Conservation (phyloP, 2,888 invertebrate genomes). For the Pocota personata region DNA sequence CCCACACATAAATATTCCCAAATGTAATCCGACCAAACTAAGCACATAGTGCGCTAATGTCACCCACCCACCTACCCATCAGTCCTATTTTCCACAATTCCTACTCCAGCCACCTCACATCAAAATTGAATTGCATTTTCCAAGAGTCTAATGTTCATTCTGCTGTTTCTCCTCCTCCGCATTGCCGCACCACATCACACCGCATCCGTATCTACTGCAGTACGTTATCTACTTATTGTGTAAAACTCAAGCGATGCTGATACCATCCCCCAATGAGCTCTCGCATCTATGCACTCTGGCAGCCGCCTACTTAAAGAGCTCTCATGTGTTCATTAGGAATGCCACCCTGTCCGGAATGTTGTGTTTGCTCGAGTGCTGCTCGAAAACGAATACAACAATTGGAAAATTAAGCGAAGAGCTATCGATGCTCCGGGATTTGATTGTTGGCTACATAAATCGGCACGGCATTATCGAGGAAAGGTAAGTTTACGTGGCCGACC, state of each 20-base stretch:
- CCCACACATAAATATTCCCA: conserved; percentile 19
- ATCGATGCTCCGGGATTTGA: conserved; percentile 81
- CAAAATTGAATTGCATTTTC: conserved; percentile 54
- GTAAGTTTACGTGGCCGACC: conserved; percentile 75
- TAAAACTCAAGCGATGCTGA: conserved; percentile 82
- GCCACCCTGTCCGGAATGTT: conserved; percentile 82
- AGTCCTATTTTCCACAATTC: too few species aligned
- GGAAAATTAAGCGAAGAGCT: conserved; percentile 83
- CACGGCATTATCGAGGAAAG: conserved; percentile 83
- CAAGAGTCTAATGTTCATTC: conserved; percentile 62
- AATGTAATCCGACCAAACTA: conserved; percentile 45
- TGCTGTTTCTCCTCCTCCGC: conserved; percentile 40
- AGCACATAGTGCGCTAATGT: conserved; percentile 26
- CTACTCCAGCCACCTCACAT: conserved; percentile 18
- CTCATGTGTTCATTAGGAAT: conserved; percentile 82
- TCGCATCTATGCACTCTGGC: conserved; percentile 81
- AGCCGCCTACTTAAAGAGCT: conserved; percentile 82
- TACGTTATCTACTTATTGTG: conserved; percentile 83
- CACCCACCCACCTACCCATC: conserved; percentile 22
- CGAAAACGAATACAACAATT: conserved; percentile 82
- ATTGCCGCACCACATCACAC: neutral
- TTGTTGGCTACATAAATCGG: conserved; percentile 81
- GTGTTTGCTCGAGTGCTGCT: conserved; percentile 82
- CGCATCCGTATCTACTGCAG: conserved; percentile 74
- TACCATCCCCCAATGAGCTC: conserved; percentile 81